A percentile compares a stretch with the other conserved stretches of the same genome.
Evolutionary conservation across 2,113 vertebrate genomes (phyloP).

Genomic region (Zosterops lateralis): DNA sequence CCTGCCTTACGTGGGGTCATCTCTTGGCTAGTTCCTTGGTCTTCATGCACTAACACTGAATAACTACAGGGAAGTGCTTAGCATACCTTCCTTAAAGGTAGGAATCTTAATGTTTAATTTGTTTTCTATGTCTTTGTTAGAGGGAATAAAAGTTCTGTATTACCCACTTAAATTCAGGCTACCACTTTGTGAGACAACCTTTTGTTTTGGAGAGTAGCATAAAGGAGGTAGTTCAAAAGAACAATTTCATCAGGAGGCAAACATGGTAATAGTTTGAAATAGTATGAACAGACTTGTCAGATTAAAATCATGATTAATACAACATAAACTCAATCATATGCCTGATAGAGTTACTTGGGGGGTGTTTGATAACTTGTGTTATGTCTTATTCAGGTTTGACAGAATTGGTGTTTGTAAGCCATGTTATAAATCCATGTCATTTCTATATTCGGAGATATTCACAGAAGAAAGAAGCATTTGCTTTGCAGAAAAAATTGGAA

Average conservation of each 20-base stretch:
- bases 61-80: not conserved
- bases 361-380: not conserved
- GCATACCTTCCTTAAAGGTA: not conserved
- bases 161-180: not conserved
- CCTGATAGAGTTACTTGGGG: not conserved
- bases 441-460: conserved; percentile 84
- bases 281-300: not conserved
- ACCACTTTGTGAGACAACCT: not conserved
- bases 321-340: not conserved
- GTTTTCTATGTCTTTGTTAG: not conserved
- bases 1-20: not conserved
- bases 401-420: conserved; percentile 82
- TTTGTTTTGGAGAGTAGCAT: not conserved
- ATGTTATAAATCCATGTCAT: conserved; percentile 85
- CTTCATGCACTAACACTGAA: not conserved
- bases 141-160: not conserved
- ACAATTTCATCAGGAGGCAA: not conserved
- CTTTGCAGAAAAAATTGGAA: conserved; percentile 77
- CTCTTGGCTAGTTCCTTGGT: not conserved
- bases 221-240: not conserved
- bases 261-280: not conserved
- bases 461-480: conserved; percentile 68
- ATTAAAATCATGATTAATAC: not conserved
- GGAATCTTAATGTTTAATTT: not conserved
- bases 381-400: conserved; percentile 43